Evolutionary conservation across 2,797 vertebrate species (phyloP).

Genomic region (Pantherophis vulpinus): DNA sequence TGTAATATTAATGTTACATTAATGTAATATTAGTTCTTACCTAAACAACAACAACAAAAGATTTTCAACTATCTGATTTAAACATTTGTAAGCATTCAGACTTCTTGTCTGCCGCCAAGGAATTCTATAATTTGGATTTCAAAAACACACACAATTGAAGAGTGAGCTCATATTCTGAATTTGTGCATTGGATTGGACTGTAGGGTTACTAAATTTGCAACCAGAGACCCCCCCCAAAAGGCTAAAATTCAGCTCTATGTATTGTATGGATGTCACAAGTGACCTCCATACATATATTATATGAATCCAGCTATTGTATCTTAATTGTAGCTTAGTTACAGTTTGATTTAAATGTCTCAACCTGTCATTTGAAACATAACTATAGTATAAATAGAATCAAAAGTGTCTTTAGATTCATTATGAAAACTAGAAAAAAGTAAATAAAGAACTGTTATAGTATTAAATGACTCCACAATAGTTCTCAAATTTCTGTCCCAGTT

Average conservation of each 20-base stretch:
- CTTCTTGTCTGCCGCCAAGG: background rate
- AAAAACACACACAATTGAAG: background rate
- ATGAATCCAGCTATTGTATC: background rate
- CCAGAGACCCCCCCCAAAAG: background rate
- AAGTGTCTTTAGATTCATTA: background rate
- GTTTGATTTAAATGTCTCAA: background rate
- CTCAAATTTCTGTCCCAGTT: background rate
- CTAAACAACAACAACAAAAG: background rate
- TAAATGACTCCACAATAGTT: background rate
- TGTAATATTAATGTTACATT: no score
- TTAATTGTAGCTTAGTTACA: background rate
- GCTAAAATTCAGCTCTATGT: background rate
- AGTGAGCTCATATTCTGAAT: background rate
- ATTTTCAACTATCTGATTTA: background rate
- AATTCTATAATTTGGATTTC: background rate
- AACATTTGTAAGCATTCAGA: background rate
- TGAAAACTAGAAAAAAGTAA: background rate
- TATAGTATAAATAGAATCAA: background rate
- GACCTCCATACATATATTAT: background rate
- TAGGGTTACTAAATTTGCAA: background rate
- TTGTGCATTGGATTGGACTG: background rate
- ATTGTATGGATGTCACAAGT: background rate
- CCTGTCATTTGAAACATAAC: background rate
- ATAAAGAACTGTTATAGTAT: background rate
- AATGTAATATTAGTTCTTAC: background rate